These are phyloP conservation scores for Meloidogyne exigua DNA, from an alignment of 1,140 invertebrate genomes.

Conservation along the genomic window DNA sequence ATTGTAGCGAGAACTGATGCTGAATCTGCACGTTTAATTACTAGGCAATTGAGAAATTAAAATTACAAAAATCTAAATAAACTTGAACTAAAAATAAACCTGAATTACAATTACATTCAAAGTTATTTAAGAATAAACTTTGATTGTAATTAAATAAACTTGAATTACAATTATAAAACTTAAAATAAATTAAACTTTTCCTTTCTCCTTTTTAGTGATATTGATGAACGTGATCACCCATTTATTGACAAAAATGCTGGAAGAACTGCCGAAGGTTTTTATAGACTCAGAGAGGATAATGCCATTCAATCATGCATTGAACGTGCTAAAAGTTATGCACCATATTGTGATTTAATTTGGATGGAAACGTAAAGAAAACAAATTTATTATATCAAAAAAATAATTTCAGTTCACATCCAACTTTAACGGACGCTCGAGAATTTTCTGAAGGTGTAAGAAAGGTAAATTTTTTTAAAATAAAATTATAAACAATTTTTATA, in stretches of 20 bases:
- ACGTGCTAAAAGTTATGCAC: conserved; percentile 64
- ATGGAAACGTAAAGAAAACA: conserved; percentile 61
- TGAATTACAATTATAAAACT: no score
- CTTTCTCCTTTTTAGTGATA: conserved; percentile 48
- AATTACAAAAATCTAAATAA: no score
- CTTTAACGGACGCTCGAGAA: conserved; percentile 59
- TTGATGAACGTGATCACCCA: conserved; percentile 64
- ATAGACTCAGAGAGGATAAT: conserved; percentile 51
- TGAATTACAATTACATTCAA: no score
- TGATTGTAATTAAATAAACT: no score
- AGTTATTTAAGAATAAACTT: no score
- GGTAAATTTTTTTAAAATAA: conserved; percentile 21
- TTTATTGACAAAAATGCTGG: conserved; percentile 63
- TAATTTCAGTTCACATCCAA: conserved; percentile 39
- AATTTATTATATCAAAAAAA: neutral
- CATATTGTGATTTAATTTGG: conserved; percentile 65
- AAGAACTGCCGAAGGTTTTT: conserved; percentile 64
- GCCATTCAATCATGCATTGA: conserved; percentile 62
- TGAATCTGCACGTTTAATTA: conserved; percentile 41
- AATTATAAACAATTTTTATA: neutral
- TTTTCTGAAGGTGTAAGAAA: conserved; percentile 64
- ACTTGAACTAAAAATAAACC: no score
- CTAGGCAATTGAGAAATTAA: conserved; percentile 14
- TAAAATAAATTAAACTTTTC: no score
- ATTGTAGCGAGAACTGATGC: conserved; percentile 63